Percentiles rank a stretch among this genome's conserved stretches.
phyloP scores from a whole-genome alignment of 2,888 invertebrate genomes.

The Scaptomyza caliginosa region DNA sequence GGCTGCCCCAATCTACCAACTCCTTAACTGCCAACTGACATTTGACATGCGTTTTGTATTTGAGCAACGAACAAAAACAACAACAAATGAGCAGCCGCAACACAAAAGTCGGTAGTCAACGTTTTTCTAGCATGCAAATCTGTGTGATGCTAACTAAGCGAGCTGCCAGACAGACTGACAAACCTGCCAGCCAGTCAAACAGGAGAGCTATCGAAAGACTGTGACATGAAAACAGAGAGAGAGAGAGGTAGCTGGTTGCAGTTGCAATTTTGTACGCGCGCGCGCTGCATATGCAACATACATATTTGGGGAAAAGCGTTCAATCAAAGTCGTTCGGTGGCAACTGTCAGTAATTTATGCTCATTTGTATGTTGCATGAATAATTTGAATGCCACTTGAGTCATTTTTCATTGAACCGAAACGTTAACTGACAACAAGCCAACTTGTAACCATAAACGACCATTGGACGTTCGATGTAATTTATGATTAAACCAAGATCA shows the following conservation, averaged over 20 bases:
- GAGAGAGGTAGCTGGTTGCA: constrained; percentile 21
- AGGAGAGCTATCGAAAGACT: background rate
- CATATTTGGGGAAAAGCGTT: constrained; percentile 58
- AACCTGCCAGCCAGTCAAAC: constrained; percentile 38
- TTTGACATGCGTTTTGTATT: constrained; percentile 75
- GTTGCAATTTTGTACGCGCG: constrained; percentile 50
- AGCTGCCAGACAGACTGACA: constrained; percentile 40
- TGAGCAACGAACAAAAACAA: constrained; percentile 29
- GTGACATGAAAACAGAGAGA: background rate
- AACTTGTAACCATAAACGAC: background rate
- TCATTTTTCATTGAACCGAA: constrained; percentile 39
- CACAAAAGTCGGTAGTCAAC: background rate
- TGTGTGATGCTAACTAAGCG: constrained; percentile 40
- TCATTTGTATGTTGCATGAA: constrained; percentile 76
- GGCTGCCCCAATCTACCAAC: background rate
- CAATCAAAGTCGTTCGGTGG: constrained; percentile 73
- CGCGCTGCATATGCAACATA: constrained; percentile 32
- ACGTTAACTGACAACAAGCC: background rate
- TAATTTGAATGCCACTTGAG: constrained; percentile 69
- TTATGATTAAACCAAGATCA: constrained; percentile 18
- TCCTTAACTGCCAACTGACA: constrained; percentile 50
- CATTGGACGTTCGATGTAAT: constrained; percentile 10
- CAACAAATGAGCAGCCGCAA: constrained; percentile 52
- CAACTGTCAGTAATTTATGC: constrained; percentile 77
- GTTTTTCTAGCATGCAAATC: constrained; percentile 46